Base-by-base conservation (phyloP, 1,140 invertebrate genomes). In the honey bee (Apis mellifera) region DNA sequence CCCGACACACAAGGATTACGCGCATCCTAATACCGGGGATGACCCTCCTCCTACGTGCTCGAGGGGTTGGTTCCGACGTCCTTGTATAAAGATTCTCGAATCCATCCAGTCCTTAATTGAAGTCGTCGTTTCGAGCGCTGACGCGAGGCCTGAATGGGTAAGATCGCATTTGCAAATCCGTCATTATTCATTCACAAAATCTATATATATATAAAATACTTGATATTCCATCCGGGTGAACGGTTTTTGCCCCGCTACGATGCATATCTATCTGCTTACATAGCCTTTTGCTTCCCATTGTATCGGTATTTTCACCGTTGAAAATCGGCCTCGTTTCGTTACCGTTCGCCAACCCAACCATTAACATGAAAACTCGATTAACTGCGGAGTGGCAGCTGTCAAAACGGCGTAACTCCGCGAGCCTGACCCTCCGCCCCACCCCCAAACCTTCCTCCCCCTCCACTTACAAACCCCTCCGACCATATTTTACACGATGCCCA, bases 321-420 rank as follows among this genome's bases (percentile, higher is more conserved):
- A 72, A 86, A 87, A 86, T 79, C 55, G 70, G 71, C 55, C 57
- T 55, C 57, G n/a, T 76, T 65, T 85, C 73, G 84, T 77, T 65
- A 78, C 65, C 82, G 78, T 73, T 52, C 52, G 48, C 55, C 52
- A 23, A 73, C 32, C 55, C 52, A 23, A 42, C 65, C 66, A 76
- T 85, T 89, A 86, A 86, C 84, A 85, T 83, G 85, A 65, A 83
- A 89, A 86, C 78, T 89, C 85, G 85, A 90, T 89, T 90, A 87
- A 83, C 68, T 66, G 42, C 62, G 64, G 78, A 88, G 68, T 74
- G 79, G 72, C 87, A 89, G 84, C 84, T 90, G 83, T 83, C 89
- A 89, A 86, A 88, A 89, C 71, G 82, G 60, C 57, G 79, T 55
- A 42, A 23, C 68, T 59, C 60, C 9, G 52, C 55, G 57, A 59